Percentiles rank a stretch among this genome's conserved stretches.
Evolutionary conservation across 2,797 vertebrate species (phyloP).

Genomic region (Pseudomugil gertrudae): DNA sequence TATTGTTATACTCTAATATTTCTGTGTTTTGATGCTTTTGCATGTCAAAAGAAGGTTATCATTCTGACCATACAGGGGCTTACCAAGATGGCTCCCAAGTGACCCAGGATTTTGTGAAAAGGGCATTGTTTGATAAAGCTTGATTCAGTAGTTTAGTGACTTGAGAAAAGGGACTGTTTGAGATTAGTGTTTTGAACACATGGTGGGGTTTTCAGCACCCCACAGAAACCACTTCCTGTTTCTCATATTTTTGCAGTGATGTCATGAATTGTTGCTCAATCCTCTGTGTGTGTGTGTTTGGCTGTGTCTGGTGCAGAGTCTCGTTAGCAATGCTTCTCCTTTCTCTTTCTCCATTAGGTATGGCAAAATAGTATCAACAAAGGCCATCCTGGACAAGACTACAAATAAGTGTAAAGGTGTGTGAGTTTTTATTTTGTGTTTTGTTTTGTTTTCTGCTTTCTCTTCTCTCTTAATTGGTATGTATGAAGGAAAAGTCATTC

Average conservation of each 20-base stretch:
- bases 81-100: neutral
- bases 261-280: constrained; percentile 80
- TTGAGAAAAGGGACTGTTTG: constrained; percentile 49
- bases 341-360: constrained; percentile 85
- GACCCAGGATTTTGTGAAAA: neutral
- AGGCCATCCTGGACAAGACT: constrained; percentile 98
- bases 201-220: constrained; percentile 68
- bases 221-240: constrained; percentile 81
- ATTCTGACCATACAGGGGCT: too few relatives aligned
- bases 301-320: constrained; percentile 62
- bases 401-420: constrained; percentile 99
- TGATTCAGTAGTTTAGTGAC: constrained; percentile 31
- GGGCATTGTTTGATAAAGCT: constrained; percentile 12
- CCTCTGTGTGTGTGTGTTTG: constrained; percentile 65
- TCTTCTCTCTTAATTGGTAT: constrained; percentile 6
- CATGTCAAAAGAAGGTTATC: neutral
- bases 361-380: constrained; percentile 99
- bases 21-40: neutral
- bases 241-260: constrained; percentile 79
- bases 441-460: neutral
- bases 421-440: constrained; percentile 42
- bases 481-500: neutral
- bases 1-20: neutral
- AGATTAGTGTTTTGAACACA: constrained; percentile 46
- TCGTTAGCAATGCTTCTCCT: constrained; percentile 62